phyloP scores from a whole-genome alignment of 2,113 vertebrate species.

The Dicentrarchus labrax region DNA sequence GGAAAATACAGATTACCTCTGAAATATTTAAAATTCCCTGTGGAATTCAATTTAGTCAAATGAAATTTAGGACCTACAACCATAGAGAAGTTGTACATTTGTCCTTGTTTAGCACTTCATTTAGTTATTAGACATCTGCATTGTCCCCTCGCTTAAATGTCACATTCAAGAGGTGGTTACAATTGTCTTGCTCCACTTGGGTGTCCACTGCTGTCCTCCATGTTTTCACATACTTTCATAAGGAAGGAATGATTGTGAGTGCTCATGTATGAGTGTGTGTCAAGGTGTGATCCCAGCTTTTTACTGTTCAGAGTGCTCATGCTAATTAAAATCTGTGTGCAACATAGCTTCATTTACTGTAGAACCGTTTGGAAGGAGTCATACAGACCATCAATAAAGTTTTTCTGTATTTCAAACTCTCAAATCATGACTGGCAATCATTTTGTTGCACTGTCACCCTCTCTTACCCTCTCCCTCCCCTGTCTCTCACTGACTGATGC shows the following conservation, averaged over 20 bases:
- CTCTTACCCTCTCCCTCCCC: background rate
- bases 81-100: constrained; percentile 31
- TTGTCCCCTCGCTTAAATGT: constrained; percentile 27
- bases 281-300: constrained; percentile 50
- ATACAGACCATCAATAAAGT: constrained; percentile 67
- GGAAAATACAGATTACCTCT: constrained; percentile 47
- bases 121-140: constrained; percentile 29
- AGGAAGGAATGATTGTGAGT: constrained; percentile 26
- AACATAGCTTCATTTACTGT: constrained; percentile 43
- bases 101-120: constrained; percentile 31
- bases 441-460: constrained; percentile 18
- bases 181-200: constrained; percentile 1
- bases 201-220: constrained; percentile 31
- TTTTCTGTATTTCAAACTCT: constrained; percentile 59
- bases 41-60: constrained; percentile 52
- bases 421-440: background rate
- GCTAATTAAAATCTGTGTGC: constrained; percentile 43
- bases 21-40: constrained; percentile 38
- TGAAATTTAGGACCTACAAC: constrained; percentile 35
- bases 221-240: constrained; percentile 23
- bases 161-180: constrained; percentile 32
- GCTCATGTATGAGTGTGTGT: constrained; percentile 6
- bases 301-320: constrained; percentile 40
- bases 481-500: background rate
- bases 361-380: constrained; percentile 36